These are phyloP conservation scores for Scaptomyza parva DNA, from an alignment of 2,888 invertebrate genomes.

Conservation along the genomic window DNA sequence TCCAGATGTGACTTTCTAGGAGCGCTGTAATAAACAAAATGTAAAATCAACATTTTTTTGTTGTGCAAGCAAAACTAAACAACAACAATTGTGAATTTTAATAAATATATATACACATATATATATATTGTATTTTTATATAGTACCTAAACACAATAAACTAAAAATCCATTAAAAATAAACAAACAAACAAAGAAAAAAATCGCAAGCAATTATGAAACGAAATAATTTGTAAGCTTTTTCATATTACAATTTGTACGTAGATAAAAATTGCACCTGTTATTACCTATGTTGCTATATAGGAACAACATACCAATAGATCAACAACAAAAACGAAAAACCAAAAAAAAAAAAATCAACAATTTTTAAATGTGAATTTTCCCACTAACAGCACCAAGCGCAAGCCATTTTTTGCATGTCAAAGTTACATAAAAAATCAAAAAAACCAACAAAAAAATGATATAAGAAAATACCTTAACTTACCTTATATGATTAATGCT, in stretches of 20 bases:
- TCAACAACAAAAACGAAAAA: too few relatives aligned
- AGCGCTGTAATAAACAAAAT: conserved; percentile 48
- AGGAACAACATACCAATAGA: conserved; percentile 41
- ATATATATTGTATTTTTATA: conserved; percentile 75
- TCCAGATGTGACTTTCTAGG: conserved; percentile 62
- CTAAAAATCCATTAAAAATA: conserved; percentile 23
- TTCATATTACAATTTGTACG: conserved; percentile 70
- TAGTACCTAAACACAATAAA: conserved; percentile 63
- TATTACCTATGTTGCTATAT: conserved; percentile 66
- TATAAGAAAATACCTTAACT: conserved; percentile 25
- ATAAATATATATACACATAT: conserved; percentile 66
- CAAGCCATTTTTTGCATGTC: conserved; percentile 80
- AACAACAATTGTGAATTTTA: conserved; percentile 74
- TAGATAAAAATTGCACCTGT: conserved; percentile 74
- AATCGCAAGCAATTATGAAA: conserved; percentile 70
- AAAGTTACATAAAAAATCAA: conserved; percentile 53
- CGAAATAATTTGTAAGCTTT: conserved; percentile 78
- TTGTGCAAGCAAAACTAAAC: conserved; percentile 48
- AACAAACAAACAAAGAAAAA: conserved; percentile 24
- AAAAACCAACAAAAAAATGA: conserved; percentile 11
- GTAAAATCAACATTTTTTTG: conserved; percentile 65
- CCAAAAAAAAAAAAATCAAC: too few relatives aligned
- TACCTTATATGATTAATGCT: conserved; percentile 37
- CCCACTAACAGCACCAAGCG: conserved; percentile 77
- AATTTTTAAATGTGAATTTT: conserved; percentile 63